Evolutionary conservation across 2,888 invertebrate genomes (phyloP).

Genomic region (Dolichopus griseipennis): DNA sequence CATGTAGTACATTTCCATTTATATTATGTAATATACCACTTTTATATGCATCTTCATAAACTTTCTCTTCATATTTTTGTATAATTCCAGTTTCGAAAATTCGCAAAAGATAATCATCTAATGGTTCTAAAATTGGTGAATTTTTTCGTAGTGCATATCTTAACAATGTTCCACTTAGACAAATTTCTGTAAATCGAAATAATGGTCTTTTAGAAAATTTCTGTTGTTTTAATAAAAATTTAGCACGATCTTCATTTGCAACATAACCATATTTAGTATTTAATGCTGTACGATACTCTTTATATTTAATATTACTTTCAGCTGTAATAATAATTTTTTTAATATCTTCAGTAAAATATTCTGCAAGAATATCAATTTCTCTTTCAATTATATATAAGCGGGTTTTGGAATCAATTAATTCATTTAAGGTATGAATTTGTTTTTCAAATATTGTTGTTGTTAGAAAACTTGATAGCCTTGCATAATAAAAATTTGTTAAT

Average conservation of each 20-base stretch:
- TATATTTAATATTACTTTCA: background rate
- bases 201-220: background rate
- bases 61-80: background rate
- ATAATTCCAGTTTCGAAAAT: background rate
- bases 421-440: background rate
- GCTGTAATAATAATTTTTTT: background rate
- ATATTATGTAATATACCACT: background rate
- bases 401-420: background rate
- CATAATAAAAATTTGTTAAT: background rate
- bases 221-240: slow-evolving; percentile 5
- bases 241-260: background rate
- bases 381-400: background rate
- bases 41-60: background rate
- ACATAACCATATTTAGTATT: background rate
- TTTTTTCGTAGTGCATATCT: background rate
- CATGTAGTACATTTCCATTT: background rate
- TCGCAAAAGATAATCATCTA: background rate
- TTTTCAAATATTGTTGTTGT: background rate
- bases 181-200: background rate
- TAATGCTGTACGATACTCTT: background rate
- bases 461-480: background rate
- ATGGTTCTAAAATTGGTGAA: background rate
- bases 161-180: background rate
- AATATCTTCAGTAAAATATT: background rate
- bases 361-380: background rate